Base-by-base conservation (phyloP, 2,797 vertebrate species). In the Anolis apletophallus region DNA sequence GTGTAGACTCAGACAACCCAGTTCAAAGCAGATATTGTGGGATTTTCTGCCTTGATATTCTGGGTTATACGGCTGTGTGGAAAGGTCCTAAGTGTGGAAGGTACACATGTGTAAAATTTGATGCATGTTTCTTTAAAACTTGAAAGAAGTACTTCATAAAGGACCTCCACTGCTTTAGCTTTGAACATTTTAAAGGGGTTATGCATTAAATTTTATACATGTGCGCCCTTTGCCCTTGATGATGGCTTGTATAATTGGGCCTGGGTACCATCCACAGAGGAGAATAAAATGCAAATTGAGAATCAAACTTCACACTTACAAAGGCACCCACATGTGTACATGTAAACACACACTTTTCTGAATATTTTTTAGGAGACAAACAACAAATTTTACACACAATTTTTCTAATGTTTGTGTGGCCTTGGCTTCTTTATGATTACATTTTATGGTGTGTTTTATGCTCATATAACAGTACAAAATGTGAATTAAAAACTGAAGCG, bases 211-310 rank as follows among this genome's bases (percentile, higher is more conserved):
- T 73, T 73, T 36, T 80, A 80, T 54, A 74, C 57, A 80, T 36
- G 71, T 81, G 57, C 81, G 55, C 68, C 77, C 57, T 74, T 81
- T 54, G 69, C 29, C 73, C 36, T 67, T 50, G 69, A 64, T 80
- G 55, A 52, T 29, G 54, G 40, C 21, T 80, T 85, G n/a, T 36
- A 40, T 21, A 61, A 69, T 85, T 85, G 61, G 40, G 19, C 32
- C 64, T 61, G 54, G 16, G 5, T 74, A 86, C 2, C n/a, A 16
- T 74, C 40, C 21, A 36, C 52, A 50, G 59, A 23, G 16, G 46
- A 59, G 21, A 59, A 40, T 29, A 64, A 80, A 73, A 64, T 80
- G n/a, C 36, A 86, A 74, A 80, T 23, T 61, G n/a, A 59, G 77
- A 73, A 34, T 74, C 29, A 59, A 54, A 67, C 61, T 85, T 19